These are phyloP conservation scores for Enoplosus armatus DNA, from an alignment of 2,797 vertebrate species.

Conservation along the genomic window DNA sequence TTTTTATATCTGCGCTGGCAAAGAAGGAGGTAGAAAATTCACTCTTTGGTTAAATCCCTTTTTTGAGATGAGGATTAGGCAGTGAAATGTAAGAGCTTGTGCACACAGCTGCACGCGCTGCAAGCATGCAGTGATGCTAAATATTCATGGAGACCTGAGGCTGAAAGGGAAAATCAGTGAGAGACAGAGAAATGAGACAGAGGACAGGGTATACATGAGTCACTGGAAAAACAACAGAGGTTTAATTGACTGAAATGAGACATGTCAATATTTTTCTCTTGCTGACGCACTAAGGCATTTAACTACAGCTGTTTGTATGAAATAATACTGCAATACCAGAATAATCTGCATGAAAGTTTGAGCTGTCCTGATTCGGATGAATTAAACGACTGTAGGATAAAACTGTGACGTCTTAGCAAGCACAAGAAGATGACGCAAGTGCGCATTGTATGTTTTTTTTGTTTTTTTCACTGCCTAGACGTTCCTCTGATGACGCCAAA, in stretches of 20 bases:
- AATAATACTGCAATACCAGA: constrained; percentile 14
- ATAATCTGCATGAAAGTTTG: constrained; percentile 11
- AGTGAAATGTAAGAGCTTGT: constrained; percentile 33
- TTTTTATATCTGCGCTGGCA: constrained; percentile 67
- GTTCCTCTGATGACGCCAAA: constrained; percentile 35
- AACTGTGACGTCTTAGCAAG: constrained; percentile 50
- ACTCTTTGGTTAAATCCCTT: constrained; percentile 64
- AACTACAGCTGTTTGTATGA: not conserved
- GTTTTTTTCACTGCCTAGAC: constrained; percentile 1
- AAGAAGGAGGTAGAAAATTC: constrained; percentile 63
- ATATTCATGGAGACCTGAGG: constrained; percentile 54
- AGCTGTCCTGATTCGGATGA: constrained; percentile 14
- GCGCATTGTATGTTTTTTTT: constrained; percentile 8
- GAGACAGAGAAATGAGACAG: constrained; percentile 10
- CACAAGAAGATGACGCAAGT: constrained; percentile 60
- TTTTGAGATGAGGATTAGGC: constrained; percentile 73
- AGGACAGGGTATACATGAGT: constrained; percentile 35
- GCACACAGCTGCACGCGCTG: constrained; percentile 22
- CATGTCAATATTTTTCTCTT: not conserved
- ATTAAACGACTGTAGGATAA: constrained; percentile 34
- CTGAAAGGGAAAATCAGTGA: constrained; percentile 33
- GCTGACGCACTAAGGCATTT: constrained; percentile 33
- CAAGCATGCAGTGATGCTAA: constrained; percentile 41
- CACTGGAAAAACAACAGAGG: constrained; percentile 31
- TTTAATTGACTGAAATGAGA: constrained; percentile 39